Evolutionary conservation across 1,140 invertebrate species (phyloP).

Genomic region (Zaprionus capensis): DNA sequence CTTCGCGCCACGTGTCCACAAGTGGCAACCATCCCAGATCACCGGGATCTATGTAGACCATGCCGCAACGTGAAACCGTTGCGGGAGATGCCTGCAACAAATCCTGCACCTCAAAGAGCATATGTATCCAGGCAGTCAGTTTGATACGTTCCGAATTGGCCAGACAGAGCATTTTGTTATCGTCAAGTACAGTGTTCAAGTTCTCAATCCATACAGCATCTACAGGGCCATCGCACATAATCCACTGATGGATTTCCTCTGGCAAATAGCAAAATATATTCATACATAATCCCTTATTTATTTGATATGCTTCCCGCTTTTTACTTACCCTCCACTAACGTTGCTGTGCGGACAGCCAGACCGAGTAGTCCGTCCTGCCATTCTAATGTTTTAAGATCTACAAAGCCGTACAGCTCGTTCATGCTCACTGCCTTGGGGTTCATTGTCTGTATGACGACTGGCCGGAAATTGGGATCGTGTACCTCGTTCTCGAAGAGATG

Average conservation of each 20-base stretch:
- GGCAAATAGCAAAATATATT: neutral
- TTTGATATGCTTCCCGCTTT: too few species aligned
- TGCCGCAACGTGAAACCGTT: conserved; percentile 93
- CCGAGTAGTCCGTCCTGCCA: conserved; percentile 95
- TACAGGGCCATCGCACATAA: conserved; percentile 95
- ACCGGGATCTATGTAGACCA: conserved; percentile 95
- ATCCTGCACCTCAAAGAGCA: conserved; percentile 96
- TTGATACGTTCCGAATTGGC: conserved; percentile 96
- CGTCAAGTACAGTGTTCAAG: conserved; percentile 96
- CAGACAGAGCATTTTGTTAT: conserved; percentile 96
- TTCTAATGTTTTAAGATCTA: conserved; percentile 93
- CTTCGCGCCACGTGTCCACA: conserved; percentile 91
- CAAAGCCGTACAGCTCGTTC: conserved; percentile 95
- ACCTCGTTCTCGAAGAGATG: conserved; percentile 86
- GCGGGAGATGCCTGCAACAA: conserved; percentile 94
- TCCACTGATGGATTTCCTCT: conserved; percentile 91
- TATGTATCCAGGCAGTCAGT: conserved; percentile 91
- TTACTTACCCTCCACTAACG: conserved; percentile 85
- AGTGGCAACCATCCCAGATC: conserved; percentile 92
- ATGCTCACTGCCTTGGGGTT: conserved; percentile 96
- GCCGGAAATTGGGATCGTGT: conserved; percentile 86
- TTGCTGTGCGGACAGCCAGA: conserved; percentile 88
- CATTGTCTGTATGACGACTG: conserved; percentile 89
- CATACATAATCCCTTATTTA: neutral
- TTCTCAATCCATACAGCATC: conserved; percentile 98